phyloP scores from a whole-genome alignment of 2,113 vertebrate species.

The Lichenostomus cassidix region DNA sequence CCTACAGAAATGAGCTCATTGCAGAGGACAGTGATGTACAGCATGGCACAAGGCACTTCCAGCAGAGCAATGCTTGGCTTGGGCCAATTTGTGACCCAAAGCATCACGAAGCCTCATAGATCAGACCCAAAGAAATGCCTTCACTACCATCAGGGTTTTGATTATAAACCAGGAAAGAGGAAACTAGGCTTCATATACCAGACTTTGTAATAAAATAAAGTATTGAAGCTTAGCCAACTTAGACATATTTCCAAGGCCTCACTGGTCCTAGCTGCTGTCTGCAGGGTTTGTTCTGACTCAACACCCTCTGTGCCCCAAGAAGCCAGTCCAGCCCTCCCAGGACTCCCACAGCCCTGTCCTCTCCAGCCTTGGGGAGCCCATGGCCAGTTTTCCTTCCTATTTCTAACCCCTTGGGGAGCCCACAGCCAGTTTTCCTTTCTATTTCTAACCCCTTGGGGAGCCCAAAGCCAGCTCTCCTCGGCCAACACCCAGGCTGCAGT shows the following conservation, averaged over 20 bases:
- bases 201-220: background rate
- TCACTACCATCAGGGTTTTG: rapidly evolving
- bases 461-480: background rate
- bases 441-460: too few species aligned
- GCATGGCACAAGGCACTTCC: rapidly evolving
- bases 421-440: background rate
- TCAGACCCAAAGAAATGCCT: background rate
- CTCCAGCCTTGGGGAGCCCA: background rate
- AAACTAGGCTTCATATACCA: background rate
- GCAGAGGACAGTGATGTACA: rapidly evolving
- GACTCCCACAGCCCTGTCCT: background rate
- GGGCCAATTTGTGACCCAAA: background rate
- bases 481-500: rapidly evolving
- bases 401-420: too few species aligned
- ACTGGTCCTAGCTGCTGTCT: rapidly evolving
- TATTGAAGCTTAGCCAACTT: background rate
- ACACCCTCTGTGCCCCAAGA: background rate
- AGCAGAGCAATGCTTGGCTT: rapidly evolving
- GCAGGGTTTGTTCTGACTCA: rapidly evolving
- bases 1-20: background rate
- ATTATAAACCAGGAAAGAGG: background rate
- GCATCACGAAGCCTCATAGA: background rate
- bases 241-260: background rate
- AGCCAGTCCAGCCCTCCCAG: too few species aligned
- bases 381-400: too few species aligned